Conservation (phyloP, 2,797 vertebrate genomes). For the Pyrocephalus nanus region DNA sequence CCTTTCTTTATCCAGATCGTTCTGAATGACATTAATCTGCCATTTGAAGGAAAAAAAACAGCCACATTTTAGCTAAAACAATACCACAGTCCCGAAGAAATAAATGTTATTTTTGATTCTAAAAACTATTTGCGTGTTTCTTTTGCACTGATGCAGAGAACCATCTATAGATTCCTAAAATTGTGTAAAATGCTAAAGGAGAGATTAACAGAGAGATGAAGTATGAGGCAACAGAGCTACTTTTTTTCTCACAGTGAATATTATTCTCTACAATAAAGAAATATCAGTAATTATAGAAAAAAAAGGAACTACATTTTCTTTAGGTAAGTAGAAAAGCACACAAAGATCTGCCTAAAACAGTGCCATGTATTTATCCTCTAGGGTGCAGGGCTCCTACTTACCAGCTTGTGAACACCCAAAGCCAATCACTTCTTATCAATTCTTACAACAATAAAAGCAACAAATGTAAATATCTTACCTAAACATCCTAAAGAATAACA, state of each 20-base stretch:
- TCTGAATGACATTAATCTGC: slow-evolving; percentile 82
- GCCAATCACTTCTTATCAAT: not conserved
- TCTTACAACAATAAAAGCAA: not conserved
- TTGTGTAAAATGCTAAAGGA: not conserved
- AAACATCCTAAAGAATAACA: not conserved
- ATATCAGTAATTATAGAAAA: not conserved
- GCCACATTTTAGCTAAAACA: not conserved
- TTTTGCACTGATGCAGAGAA: not conserved
- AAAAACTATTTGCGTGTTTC: not conserved
- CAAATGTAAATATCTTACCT: not conserved
- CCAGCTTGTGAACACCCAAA: not conserved
- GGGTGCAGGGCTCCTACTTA: not conserved
- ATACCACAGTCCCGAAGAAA: not conserved
- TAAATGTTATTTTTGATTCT: not conserved
- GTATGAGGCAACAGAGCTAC: not conserved
- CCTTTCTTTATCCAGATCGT: slow-evolving; percentile 84
- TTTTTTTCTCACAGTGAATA: not conserved
- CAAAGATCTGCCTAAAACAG: not conserved
- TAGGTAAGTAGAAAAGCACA: not conserved
- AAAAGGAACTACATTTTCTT: not conserved
- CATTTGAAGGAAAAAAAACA: not conserved
- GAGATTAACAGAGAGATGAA: not conserved
- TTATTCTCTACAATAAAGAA: not conserved
- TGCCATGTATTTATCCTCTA: not conserved
- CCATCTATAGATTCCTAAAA: not conserved